Evolutionary conservation across 2,888 invertebrate genomes (phyloP), one percentile per base, ranked within the genome.

Genomic region (Dromius quadrimaculatus): DNA sequence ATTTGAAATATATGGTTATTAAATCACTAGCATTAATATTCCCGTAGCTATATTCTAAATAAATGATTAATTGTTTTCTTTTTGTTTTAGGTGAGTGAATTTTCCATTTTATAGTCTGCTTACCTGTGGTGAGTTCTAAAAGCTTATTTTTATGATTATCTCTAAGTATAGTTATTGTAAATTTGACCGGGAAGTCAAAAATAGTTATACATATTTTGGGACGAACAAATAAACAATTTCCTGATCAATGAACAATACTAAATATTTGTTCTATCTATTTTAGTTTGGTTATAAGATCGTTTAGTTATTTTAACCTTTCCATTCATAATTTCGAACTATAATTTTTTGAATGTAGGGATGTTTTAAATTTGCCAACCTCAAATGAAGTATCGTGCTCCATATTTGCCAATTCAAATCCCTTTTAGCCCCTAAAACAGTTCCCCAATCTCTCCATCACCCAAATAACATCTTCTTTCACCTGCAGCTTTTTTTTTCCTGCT

Each of bases 261-360:
- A 54, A 54, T 54, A 54, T 54, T 54, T 54, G 17, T 54, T 54
- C 50, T 54, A 17, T 54, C 50, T 54, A 54, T 54, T 54, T 28
- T 47, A 47, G 23, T 50, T 54, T 54, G 15, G 6, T 54, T 43
- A 43, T 43, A 43, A n/a, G n/a, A n/a, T n/a, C n/a, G n/a, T n/a
- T n/a, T n/a, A n/a, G n/a, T n/a, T n/a, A n/a, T n/a, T n/a, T n/a
- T n/a, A n/a, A n/a, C n/a, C n/a, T n/a, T n/a, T n/a, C n/a, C n/a
- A n/a, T n/a, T n/a, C n/a, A n/a, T n/a, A n/a, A n/a, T n/a, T n/a
- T n/a, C n/a, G n/a, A n/a, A n/a, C n/a, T n/a, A n/a, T n/a, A n/a
- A n/a, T n/a, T n/a, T n/a, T n/a, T n/a, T n/a, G n/a, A n/a, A n/a
- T n/a, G n/a, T n/a, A n/a, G n/a, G n/a, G n/a, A n/a, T n/a, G n/a